Conservation (phyloP, 1,140 invertebrate genomes). For the Limonius californicus region DNA sequence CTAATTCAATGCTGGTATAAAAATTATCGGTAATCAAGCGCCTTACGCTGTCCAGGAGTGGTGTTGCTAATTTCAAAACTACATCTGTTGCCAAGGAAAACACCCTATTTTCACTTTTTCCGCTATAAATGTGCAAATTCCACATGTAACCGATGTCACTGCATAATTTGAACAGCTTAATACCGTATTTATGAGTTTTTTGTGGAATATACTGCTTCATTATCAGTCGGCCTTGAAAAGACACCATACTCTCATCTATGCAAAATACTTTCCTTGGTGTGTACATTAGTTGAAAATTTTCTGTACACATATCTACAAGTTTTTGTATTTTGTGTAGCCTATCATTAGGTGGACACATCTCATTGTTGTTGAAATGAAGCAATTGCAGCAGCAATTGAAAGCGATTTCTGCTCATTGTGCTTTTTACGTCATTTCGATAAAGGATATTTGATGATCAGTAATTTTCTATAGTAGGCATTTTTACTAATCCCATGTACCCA, state of each 20-base stretch:
- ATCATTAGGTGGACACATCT: slow-evolving; percentile 24
- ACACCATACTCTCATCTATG: slow-evolving; percentile 43
- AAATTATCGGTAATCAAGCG: slow-evolving; percentile 16
- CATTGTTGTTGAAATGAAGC: slow-evolving; percentile 34
- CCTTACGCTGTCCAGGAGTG: slow-evolving; percentile 40
- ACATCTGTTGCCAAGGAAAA: slow-evolving; percentile 31
- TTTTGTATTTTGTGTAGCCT: slow-evolving; percentile 31
- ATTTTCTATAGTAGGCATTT: neutral
- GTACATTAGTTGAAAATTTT: slow-evolving; percentile 29
- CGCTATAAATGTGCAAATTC: neutral
- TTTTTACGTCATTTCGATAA: too few species aligned
- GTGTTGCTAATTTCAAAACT: slow-evolving; percentile 33
- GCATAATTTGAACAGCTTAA: slow-evolving; percentile 35
- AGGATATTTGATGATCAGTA: too few species aligned
- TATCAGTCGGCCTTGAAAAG: slow-evolving; percentile 38
- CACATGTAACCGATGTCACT: slow-evolving; percentile 1
- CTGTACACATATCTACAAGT: slow-evolving; percentile 23
- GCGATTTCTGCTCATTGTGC: slow-evolving; percentile 32
- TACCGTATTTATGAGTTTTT: too few species aligned
- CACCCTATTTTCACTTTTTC: neutral
- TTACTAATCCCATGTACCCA: too few species aligned
- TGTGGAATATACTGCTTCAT: too few species aligned
- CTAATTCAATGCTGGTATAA: neutral
- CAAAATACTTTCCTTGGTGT: slow-evolving; percentile 36
- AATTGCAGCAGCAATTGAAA: slow-evolving; percentile 36